Percentiles rank a stretch among this genome's conserved stretches.
Evolutionary conservation across 2,113 vertebrate species (phyloP).

Genomic region (Saimiri boliviensis): DNA sequence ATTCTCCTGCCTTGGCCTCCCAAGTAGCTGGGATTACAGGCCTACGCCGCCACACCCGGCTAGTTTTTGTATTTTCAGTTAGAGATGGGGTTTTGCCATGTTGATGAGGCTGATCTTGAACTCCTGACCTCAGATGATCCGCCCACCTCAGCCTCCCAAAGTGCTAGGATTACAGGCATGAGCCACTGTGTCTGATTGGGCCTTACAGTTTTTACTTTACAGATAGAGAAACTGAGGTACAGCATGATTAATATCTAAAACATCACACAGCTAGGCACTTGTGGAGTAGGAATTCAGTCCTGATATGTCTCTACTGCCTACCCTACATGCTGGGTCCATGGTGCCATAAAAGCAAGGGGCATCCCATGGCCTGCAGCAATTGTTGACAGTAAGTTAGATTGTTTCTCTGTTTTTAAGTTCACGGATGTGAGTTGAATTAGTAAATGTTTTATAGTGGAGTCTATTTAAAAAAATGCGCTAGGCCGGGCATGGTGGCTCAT

Average conservation of each 20-base stretch:
- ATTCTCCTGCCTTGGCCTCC: background rate
- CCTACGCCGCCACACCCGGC: fast-evolving
- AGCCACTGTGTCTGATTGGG: background rate
- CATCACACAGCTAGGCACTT: background rate
- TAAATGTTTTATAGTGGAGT: slow-evolving; percentile 2
- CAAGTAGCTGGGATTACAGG: background rate
- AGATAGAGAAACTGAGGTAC: background rate
- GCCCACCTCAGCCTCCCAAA: background rate
- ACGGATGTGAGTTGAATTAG: background rate
- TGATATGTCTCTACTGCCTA: background rate
- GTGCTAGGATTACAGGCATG: background rate
- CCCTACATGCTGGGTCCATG: background rate
- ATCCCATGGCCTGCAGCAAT: background rate
- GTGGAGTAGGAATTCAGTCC: background rate
- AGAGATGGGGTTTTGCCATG: background rate
- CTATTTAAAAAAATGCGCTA: background rate
- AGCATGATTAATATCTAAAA: background rate
- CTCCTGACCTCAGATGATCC: background rate
- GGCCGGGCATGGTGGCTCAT: too few species aligned
- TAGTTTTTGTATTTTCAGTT: background rate
- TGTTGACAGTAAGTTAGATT: background rate
- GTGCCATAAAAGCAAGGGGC: too few species aligned
- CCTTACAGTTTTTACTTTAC: background rate
- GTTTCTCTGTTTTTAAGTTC: background rate
- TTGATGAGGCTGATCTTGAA: background rate